Evolutionary conservation across 2,888 invertebrate genomes (phyloP), one percentile per base, ranked within the genome.

Genomic region (Drosophila greeni): DNA sequence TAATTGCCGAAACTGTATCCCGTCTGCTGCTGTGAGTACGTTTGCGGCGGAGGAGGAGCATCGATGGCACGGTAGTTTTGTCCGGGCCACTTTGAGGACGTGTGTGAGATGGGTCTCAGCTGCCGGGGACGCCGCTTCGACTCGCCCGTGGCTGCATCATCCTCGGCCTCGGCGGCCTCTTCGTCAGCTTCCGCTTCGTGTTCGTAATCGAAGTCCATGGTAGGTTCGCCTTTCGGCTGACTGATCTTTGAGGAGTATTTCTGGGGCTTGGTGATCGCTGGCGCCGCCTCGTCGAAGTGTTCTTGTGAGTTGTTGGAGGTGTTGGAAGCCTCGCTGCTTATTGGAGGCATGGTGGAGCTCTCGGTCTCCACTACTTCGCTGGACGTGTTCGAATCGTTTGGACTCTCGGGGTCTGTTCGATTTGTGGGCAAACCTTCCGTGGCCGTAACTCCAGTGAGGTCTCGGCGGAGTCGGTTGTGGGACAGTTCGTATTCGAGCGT

Each of bases 101-200:
- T 61, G 5, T 73, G 61, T 16, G 65, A 51, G 20, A 70, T 73
- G 1, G 85, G 85, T 2, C 88, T 83, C 3, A 89, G 71, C 67
- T 88, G 89, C 3, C 88, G 83, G 26, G 88, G 73, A 1, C 77
- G 71, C 40, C 88, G 73, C 16, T 73, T 73, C 0, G 86, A 86
- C 59, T 87, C 88, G 14, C 74, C 86, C 3, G 70, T 75, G 36
- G 70, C 80, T 16, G 85, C 85, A 49, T 76, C 84, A 5, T 68
- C 68, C 24, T 34, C 59, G 6, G 62, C 68, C 8, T 47, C 57
- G 23, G 40, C n/a, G 1, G 31, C 20, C 8, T 70, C 47, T 7
- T 53, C 55, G 4, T 37, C 24, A 12, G 18, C 51, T 3, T 69
- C 39, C 5, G 26, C 5, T 33, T n/a, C 34, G 12, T 61, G 65